Base-by-base conservation (phyloP, 2,797 vertebrate genomes). In the Esox masquinongy region DNA sequence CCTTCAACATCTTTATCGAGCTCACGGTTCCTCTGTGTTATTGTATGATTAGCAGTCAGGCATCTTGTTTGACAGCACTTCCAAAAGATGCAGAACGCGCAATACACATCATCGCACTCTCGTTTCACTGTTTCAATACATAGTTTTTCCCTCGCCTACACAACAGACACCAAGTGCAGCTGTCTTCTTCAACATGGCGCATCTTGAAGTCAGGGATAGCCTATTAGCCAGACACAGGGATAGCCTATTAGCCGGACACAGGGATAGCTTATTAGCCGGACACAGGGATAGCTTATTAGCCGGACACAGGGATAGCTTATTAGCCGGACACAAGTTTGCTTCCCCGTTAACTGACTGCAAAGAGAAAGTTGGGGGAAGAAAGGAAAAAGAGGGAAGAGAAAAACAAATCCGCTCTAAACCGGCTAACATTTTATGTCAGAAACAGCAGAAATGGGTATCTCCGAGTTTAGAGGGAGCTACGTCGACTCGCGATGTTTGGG, bases 31-130 rank as follows among this genome's bases (percentile, higher is more conserved):
- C 39, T 43, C 64, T 53, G 43, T 82, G 82, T 88, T 82, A 82
- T 85, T 86, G 80, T 82, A 83, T 88, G 83, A 88, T 88, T 84
- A 86, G 83, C 79, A 77, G 80, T 84, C 85, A 86, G 82, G 88
- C 87, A 82, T 85, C 87, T 88, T 88, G 86, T 86, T 88, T 88
- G 86, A 90, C 85, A 82, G 85, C 70, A 68, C 73, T 84, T 83
- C 75, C 51, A 67, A 77, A 79, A 69, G 75, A 71, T 74, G 78
- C 68, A 78, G 74, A 79, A 85, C 80, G 78, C 76, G 67, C 68
- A 6, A 66, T 68, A 74, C 74, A 82, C 84, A 76, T 53, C 9
- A 50, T 73, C 70, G 79, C 74, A 63, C 79, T 73, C 74, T 36
- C 73, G 17, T 69, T 77, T 82, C 74, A 70, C 53, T 49, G 71